Conservation (phyloP, 2,113 vertebrate genomes). For the Albula goreensis region DNA sequence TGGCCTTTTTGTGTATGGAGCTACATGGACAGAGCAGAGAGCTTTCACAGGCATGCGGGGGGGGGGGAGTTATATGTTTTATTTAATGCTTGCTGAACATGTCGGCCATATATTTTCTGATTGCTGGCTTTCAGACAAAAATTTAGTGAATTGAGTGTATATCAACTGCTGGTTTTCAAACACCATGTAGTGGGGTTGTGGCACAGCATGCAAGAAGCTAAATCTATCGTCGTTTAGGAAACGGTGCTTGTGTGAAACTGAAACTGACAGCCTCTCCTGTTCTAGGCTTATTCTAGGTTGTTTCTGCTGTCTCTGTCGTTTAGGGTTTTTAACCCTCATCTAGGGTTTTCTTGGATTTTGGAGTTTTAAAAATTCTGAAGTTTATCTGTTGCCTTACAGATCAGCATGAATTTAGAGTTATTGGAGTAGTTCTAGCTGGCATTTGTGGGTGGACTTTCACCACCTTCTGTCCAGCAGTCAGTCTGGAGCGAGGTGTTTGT, state of each 20-base stretch:
- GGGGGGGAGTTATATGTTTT: conserved; percentile 11
- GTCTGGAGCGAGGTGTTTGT: neutral
- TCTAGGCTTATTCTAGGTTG: neutral
- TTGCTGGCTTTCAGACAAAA: conserved; percentile 19
- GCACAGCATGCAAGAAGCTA: neutral
- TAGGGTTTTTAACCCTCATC: neutral
- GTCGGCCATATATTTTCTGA: conserved; percentile 24
- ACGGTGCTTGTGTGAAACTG: neutral
- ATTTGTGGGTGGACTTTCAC: neutral
- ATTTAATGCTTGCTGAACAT: conserved; percentile 20
- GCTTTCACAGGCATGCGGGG: conserved; percentile 20
- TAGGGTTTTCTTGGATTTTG: neutral
- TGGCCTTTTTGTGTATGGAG: neutral
- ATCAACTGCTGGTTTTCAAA: conserved; percentile 12
- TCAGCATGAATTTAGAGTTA: neutral
- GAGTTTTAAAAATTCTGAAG: neutral
- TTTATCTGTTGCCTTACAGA: neutral
- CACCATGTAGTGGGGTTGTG: neutral
- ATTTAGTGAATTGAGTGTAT: neutral
- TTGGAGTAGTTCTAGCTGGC: neutral
- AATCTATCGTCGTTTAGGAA: neutral
- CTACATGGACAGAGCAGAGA: neutral
- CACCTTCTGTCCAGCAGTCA: neutral
- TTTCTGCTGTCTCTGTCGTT: neutral
- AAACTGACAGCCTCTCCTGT: neutral